phyloP scores from a whole-genome alignment of 2,888 invertebrate species.

The Dugesia japonica region DNA sequence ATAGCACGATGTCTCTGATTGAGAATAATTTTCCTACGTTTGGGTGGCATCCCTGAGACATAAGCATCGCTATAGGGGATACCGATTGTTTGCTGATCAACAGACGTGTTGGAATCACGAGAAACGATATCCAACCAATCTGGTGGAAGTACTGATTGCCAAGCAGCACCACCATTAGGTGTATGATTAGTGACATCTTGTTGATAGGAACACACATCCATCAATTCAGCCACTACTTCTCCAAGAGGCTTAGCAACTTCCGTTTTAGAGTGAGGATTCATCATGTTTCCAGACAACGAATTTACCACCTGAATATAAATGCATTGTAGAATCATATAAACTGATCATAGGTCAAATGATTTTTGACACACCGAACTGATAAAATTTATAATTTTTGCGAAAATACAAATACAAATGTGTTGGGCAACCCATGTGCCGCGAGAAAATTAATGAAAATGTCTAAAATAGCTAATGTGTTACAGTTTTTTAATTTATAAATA shows the following conservation, averaged over 20 bases:
- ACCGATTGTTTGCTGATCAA: not conserved
- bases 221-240: not conserved
- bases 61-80: not conserved
- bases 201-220: not conserved
- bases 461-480: too few relatives aligned
- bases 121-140: not conserved
- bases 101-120: not conserved
- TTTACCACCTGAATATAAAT: not conserved
- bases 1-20: not conserved
- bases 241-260: not conserved
- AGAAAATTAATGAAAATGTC: too few relatives aligned
- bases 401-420: too few relatives aligned
- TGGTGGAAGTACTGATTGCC: not conserved
- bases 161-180: not conserved
- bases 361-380: too few relatives aligned
- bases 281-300: not conserved
- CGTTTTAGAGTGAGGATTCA: not conserved
- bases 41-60: not conserved
- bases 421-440: too few relatives aligned
- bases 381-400: too few relatives aligned
- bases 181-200: not conserved
- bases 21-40: not conserved
- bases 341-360: too few relatives aligned
- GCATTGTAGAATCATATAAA: too few relatives aligned
- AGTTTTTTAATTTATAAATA: too few relatives aligned